Percentiles rank a stretch among this genome's conserved stretches.
Evolutionary conservation across 2,797 vertebrate genomes (phyloP).

Genomic region (Chrosomus eos): DNA sequence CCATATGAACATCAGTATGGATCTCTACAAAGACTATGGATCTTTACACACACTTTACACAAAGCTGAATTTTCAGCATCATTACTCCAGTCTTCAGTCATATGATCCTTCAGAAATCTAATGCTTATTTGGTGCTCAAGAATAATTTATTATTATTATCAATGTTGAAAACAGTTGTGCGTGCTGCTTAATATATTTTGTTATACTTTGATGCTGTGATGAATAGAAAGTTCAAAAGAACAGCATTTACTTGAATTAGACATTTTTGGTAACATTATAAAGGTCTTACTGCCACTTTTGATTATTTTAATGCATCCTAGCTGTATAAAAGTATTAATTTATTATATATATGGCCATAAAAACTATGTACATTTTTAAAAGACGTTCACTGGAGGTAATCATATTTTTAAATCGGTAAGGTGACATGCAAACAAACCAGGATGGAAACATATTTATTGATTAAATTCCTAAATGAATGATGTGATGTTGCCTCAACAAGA

Average conservation of each 20-base stretch:
- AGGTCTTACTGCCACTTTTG: background rate
- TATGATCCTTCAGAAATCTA: background rate
- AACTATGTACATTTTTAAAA: background rate
- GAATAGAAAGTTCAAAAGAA: no score
- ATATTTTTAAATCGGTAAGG: background rate
- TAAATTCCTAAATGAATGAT: background rate
- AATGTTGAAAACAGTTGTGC: background rate
- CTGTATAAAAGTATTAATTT: background rate
- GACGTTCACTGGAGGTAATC: accelerated
- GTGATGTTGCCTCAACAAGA: background rate
- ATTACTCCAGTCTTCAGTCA: background rate
- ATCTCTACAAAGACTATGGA: accelerated
- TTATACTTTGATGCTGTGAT: no score
- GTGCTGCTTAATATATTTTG: background rate
- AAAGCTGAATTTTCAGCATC: background rate
- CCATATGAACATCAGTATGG: background rate
- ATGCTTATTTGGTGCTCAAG: background rate
- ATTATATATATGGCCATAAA: background rate
- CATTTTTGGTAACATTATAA: background rate
- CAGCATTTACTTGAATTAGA: background rate
- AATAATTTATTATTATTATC: background rate
- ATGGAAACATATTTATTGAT: background rate
- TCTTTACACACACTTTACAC: background rate
- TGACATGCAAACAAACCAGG: background rate
- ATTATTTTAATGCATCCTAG: background rate